Evolutionary conservation across 2,888 invertebrate species (phyloP).

Genomic region (Drosophila antonietae): DNA sequence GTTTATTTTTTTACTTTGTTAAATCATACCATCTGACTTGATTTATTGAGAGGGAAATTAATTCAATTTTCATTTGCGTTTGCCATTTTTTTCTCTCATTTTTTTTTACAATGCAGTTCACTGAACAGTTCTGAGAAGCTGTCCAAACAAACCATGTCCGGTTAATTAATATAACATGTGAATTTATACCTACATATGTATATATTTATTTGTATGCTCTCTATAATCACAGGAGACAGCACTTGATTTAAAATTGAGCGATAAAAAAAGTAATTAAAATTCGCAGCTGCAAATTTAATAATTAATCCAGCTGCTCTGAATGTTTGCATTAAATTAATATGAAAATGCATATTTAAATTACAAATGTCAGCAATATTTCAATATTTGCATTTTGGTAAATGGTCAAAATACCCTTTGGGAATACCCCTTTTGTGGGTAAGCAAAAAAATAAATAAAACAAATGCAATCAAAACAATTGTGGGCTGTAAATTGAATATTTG

Average conservation of each 20-base stretch:
- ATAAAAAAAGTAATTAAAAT: slow-evolving; percentile 55
- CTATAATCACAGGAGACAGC: slow-evolving; percentile 8
- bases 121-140: slow-evolving; percentile 12
- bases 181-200: not conserved
- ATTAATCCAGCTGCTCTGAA: slow-evolving; percentile 57
- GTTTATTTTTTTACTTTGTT: not conserved
- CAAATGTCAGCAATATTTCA: slow-evolving; percentile 48
- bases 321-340: slow-evolving; percentile 66
- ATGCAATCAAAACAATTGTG: slow-evolving; percentile 57
- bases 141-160: slow-evolving; percentile 1
- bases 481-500: slow-evolving; percentile 13
- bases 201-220: not conserved
- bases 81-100: too few species aligned
- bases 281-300: slow-evolving; percentile 46
- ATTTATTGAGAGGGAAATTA: not conserved
- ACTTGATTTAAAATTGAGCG: slow-evolving; percentile 4
- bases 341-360: slow-evolving; percentile 56
- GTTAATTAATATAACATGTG: slow-evolving; percentile 7
- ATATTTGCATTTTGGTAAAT: slow-evolving; percentile 35
- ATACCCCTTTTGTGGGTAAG: not conserved
- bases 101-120: not conserved
- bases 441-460: not conserved
- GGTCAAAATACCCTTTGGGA: slow-evolving; percentile 4
- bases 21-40: not conserved
- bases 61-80: slow-evolving; percentile 5